These are phyloP conservation scores for Amyelois transitella DNA, from an alignment of 1,140 invertebrate genomes.

Conservation along the genomic window DNA sequence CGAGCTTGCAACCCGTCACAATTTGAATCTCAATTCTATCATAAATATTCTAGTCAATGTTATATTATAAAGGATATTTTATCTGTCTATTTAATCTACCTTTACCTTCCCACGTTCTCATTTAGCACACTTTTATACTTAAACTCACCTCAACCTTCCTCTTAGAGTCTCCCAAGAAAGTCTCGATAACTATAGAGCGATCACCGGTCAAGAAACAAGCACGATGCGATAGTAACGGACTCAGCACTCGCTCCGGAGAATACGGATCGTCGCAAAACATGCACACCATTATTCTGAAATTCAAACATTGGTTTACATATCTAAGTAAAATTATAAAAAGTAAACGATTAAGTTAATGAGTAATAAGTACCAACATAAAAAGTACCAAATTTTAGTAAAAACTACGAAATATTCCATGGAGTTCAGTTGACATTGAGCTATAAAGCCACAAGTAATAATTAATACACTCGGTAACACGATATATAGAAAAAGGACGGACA, in stretches of 20 bases:
- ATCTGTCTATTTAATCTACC: no score
- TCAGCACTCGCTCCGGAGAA: conserved; percentile 91
- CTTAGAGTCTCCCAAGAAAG: conserved; percentile 92
- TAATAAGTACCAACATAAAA: background rate
- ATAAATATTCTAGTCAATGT: no score
- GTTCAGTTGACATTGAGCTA: no score
- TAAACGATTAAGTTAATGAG: background rate
- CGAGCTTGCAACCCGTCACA: no score
- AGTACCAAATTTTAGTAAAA: no score
- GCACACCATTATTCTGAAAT: conserved; percentile 91
- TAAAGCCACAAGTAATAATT: no score
- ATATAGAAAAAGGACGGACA: no score
- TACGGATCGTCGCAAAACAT: conserved; percentile 98
- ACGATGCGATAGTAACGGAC: conserved; percentile 90
- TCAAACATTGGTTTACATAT: conserved; percentile 1
- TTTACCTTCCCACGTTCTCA: no score
- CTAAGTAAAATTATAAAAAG: background rate
- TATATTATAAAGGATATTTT: no score
- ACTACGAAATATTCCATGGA: no score
- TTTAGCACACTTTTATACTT: background rate
- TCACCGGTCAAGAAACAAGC: conserved; percentile 91
- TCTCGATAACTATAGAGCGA: conserved; percentile 91
- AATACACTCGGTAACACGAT: no score
- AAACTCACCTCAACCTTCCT: conserved; percentile 84
- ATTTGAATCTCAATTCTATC: no score